Evolutionary conservation across 2,888 invertebrate species (phyloP).

Genomic region (Hyposoter didymator): DNA sequence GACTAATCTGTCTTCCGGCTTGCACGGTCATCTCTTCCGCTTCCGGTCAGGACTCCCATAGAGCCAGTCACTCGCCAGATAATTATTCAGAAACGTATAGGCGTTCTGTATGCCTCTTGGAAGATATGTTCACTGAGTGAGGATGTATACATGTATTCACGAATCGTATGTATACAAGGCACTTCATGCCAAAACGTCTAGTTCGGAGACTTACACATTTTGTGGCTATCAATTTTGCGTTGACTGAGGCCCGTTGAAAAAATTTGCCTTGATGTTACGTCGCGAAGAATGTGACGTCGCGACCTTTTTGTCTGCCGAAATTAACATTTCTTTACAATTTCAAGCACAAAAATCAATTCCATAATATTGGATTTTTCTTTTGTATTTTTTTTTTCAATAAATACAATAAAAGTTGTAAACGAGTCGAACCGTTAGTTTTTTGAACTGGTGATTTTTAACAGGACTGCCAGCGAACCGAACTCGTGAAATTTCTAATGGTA

Average conservation of each 20-base stretch:
- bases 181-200: not conserved
- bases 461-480: not conserved
- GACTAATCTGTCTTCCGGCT: slow-evolving; percentile 62
- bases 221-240: not conserved
- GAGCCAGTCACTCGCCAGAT: slow-evolving; percentile 50
- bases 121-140: not conserved
- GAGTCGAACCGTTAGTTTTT: not conserved
- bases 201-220: not conserved
- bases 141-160: not conserved
- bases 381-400: too few species aligned
- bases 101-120: not conserved
- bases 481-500: too few species aligned
- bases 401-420: not conserved
- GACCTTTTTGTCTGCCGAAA: not conserved
- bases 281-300: not conserved
- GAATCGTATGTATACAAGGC: not conserved
- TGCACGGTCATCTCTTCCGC: slow-evolving; percentile 63
- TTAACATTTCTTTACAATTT: too few species aligned
- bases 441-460: not conserved
- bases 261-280: not conserved
- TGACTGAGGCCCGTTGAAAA: not conserved
- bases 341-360: too few species aligned
- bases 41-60: slow-evolving; percentile 45
- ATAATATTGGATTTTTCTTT: too few species aligned
- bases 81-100: slow-evolving; percentile 49